phyloP scores from a whole-genome alignment of 1,140 invertebrate species.

The Drosophila pseudoobscura region DNA sequence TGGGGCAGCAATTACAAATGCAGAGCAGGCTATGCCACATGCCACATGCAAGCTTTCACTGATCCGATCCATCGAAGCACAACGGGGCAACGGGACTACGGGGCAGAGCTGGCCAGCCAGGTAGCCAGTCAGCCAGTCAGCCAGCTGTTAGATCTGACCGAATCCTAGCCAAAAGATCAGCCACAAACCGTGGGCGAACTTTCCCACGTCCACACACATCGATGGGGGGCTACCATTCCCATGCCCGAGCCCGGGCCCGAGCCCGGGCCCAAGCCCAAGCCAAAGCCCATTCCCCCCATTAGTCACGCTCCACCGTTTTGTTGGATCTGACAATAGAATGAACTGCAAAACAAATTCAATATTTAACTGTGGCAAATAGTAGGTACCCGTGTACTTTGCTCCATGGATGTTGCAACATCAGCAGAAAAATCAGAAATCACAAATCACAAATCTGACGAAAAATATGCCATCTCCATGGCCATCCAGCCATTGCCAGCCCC shows the following conservation, averaged over 20 bases:
- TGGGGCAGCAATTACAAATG: constrained; percentile 40
- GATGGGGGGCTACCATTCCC: background rate
- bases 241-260: no score
- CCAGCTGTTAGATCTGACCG: constrained; percentile 29
- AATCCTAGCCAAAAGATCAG: constrained; percentile 14
- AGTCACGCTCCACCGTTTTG: constrained; percentile 10
- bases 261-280: no score
- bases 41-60: constrained; percentile 51
- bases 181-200: constrained; percentile 43
- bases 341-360: no score
- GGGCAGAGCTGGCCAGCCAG: constrained; percentile 13
- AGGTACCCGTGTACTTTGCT: no score
- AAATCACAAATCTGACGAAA: no score
- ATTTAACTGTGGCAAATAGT: no score
- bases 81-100: no score
- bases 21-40: constrained; percentile 42
- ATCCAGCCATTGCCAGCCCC: constrained; percentile 3
- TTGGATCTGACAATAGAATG: no score
- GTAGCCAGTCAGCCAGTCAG: constrained; percentile 14
- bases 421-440: no score
- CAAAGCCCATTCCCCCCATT: background rate
- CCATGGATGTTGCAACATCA: no score
- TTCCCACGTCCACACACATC: constrained; percentile 40
- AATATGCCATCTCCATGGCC: background rate
- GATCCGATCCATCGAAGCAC: constrained; percentile 27